Evolutionary conservation across 2,113 vertebrate species (phyloP).

Genomic region (Hydrochoerus hydrochaeris): DNA sequence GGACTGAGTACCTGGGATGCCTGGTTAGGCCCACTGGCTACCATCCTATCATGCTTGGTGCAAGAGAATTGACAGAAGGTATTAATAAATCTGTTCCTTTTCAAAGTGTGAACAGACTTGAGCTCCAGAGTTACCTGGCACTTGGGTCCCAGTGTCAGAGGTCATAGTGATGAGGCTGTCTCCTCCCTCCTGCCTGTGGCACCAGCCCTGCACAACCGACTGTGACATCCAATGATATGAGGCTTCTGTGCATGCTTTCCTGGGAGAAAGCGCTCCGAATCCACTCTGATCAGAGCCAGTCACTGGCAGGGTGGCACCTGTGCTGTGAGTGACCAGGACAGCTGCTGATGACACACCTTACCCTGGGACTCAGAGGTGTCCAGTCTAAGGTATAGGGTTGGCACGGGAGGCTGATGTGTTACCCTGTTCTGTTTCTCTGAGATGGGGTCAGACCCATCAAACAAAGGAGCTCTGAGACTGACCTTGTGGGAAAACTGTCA

Average conservation of each 20-base stretch:
- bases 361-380: neutral
- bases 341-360: neutral
- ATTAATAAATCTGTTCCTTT: neutral
- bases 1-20: too few species aligned
- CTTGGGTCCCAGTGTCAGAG: neutral
- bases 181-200: neutral
- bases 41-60: neutral
- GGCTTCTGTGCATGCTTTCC: neutral
- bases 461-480: slow-evolving; percentile 67
- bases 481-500: slow-evolving; percentile 66
- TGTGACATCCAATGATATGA: neutral
- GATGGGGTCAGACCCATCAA: slow-evolving; percentile 48
- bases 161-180: neutral
- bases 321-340: neutral
- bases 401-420: accelerated
- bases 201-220: neutral
- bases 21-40: neutral
- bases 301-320: neutral
- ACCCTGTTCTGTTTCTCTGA: neutral
- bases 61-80: neutral
- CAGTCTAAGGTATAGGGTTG: neutral
- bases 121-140: neutral
- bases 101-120: neutral
- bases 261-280: neutral
- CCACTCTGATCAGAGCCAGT: neutral